Evolutionary conservation across 1,140 invertebrate genomes (phyloP), one percentile per base, ranked within the genome.

Genomic region (Dreissena rostriformis): DNA sequence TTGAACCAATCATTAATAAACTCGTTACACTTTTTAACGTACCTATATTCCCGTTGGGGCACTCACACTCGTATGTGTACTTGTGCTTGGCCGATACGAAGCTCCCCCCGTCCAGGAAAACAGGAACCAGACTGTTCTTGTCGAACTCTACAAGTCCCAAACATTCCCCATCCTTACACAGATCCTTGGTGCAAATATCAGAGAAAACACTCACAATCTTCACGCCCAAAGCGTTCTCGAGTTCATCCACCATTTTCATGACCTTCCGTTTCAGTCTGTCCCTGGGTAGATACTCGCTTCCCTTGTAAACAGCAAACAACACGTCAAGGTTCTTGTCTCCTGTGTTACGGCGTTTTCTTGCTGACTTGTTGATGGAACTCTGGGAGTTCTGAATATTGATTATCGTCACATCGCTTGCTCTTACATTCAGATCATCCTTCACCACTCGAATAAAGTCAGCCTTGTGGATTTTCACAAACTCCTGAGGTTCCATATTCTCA

Each of bases 121-220:
- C 88, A 14, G 88, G 89, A 11, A 90, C 87, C 39, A 92, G 88
- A 65, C 95, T 94, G 8, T 94, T 94, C 5, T 95, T 94, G 77
- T 96, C 95, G n/a, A 98, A 94, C 39, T 95, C 91, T 51, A 98
- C 95, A 83, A 95, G 95, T 90, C 98, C 97, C 57, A 96, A 95
- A 93, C 98, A 99, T 10, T 96, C 94, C 1, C 98, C 98, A 90
- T 96, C 96, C n/a, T 95, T 94, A 93, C 98, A 99, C 67, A 95
- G 95, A 65, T 95, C 95, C 72, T 95, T 95, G 19, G 95, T 96
- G 90, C 98, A 98, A 76, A 96, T 95, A 57, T 96, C 96, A 73
- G 96, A 94, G 19, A 96, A 95, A 14, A 98, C 95, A 89, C 97
- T 96, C 80, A 97, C 95, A 39, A 94, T 88, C 29, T 86, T 72